These are phyloP conservation scores for Circaetus cinerascens DNA, from an alignment of 2,113 vertebrate species.

Conservation along the genomic window DNA sequence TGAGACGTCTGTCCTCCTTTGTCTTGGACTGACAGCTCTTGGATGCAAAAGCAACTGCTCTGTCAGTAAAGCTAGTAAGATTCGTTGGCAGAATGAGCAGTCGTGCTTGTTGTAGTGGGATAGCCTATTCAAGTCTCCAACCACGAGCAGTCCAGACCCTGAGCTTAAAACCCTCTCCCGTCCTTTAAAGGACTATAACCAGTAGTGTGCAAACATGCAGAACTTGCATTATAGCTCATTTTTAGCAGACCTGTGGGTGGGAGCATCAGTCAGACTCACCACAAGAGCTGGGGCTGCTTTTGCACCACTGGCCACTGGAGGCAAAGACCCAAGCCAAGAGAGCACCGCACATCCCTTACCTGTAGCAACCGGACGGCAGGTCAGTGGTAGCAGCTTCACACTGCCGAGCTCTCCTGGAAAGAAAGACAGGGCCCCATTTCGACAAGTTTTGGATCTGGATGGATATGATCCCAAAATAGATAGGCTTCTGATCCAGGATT, in stretches of 20 bases:
- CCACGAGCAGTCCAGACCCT: not conserved
- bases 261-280: not conserved
- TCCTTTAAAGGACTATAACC: not conserved
- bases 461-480: not conserved
- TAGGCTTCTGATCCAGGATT: not conserved
- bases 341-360: not conserved
- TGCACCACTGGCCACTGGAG: rapidly evolving
- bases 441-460: not conserved
- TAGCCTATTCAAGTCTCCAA: not conserved
- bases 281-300: not conserved
- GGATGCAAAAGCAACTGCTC: not conserved
- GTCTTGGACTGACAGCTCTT: not conserved
- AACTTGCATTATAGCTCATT: not conserved
- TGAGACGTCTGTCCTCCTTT: not conserved
- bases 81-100: not conserved
- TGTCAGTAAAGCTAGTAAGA: not conserved
- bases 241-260: not conserved
- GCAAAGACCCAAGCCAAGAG: not conserved
- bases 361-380: rapidly evolving
- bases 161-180: not conserved
- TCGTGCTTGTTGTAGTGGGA: not conserved
- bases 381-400: not conserved
- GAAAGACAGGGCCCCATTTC: not conserved
- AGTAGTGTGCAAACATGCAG: not conserved
- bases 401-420: not conserved